phyloP scores from a whole-genome alignment of 1,140 invertebrate species.

The Theocolax elegans region DNA sequence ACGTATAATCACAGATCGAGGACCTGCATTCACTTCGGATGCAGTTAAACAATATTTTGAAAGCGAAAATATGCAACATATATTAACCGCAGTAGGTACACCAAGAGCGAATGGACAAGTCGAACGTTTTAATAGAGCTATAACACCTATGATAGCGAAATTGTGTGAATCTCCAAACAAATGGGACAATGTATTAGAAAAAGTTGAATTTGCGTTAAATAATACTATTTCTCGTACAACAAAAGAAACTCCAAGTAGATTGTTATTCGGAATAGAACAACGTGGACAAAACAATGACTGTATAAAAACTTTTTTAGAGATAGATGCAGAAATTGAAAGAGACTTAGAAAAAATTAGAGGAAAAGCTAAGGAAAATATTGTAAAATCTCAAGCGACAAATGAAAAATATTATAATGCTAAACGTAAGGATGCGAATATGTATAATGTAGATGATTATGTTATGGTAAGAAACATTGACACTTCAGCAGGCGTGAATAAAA shows the following conservation, averaged over 20 bases:
- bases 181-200: no score
- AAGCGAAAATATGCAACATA: constrained; percentile 3
- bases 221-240: background rate
- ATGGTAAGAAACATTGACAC: no score
- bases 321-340: background rate
- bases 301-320: background rate
- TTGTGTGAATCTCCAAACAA: background rate
- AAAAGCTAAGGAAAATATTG: background rate
- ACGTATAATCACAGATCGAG: constrained; percentile 17
- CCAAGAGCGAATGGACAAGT: no score
- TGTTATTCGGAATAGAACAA: no score
- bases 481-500: no score
- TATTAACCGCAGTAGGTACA: background rate
- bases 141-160: background rate
- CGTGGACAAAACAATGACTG: background rate
- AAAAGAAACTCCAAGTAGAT: background rate
- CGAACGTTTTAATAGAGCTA: background rate
- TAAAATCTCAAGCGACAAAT: no score
- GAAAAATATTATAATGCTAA: background rate
- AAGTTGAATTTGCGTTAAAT: background rate
- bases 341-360: background rate
- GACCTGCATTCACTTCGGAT: constrained; percentile 1
- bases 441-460: background rate
- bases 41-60: constrained; percentile 23
- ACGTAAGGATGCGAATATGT: background rate